These are phyloP conservation scores for Piezodorus guildinii DNA, from an alignment of 1,140 invertebrate species.

Conservation along the genomic window DNA sequence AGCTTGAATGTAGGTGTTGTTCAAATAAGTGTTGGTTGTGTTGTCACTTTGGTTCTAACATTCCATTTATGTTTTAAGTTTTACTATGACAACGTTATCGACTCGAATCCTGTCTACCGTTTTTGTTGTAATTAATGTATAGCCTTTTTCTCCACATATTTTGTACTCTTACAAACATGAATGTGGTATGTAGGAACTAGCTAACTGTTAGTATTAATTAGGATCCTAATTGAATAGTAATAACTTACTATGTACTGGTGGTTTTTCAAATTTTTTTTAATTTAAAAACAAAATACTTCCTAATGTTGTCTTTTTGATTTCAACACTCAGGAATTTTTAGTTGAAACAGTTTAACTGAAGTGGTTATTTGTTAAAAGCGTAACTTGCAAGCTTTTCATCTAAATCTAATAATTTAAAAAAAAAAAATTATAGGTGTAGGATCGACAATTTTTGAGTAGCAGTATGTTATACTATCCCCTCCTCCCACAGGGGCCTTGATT, in stretches of 20 bases:
- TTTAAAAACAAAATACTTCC: conserved; percentile 1
- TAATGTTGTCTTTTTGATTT: conserved; percentile 9
- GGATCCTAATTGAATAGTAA: conserved; percentile 14
- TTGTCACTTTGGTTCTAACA: conserved; percentile 15
- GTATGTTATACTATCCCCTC: not conserved
- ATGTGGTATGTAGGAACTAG: conserved; percentile 22
- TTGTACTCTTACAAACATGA: conserved; percentile 21
- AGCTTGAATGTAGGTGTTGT: conserved; percentile 18
- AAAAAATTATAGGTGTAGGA: conserved; percentile 18
- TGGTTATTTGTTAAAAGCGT: conserved; percentile 13
- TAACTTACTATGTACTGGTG: conserved; percentile 13
- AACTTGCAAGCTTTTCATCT: conserved; percentile 19
- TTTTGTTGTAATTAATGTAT: conserved; percentile 16
- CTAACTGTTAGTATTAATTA: conserved; percentile 21
- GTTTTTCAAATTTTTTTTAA: conserved; percentile 1
- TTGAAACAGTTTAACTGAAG: not conserved
- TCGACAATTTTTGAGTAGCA: conserved; percentile 12
- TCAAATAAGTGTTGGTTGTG: conserved; percentile 15
- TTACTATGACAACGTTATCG: conserved; percentile 8
- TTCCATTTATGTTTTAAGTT: conserved; percentile 17
- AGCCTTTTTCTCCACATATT: conserved; percentile 18
- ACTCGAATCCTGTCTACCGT: conserved; percentile 12
- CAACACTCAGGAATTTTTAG: conserved; percentile 4
- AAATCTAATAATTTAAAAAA: conserved; percentile 14
- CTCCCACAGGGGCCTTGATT: not conserved